phyloP scores from a whole-genome alignment of 2,888 invertebrate genomes.

The Hirtodrosophila cameraria region DNA sequence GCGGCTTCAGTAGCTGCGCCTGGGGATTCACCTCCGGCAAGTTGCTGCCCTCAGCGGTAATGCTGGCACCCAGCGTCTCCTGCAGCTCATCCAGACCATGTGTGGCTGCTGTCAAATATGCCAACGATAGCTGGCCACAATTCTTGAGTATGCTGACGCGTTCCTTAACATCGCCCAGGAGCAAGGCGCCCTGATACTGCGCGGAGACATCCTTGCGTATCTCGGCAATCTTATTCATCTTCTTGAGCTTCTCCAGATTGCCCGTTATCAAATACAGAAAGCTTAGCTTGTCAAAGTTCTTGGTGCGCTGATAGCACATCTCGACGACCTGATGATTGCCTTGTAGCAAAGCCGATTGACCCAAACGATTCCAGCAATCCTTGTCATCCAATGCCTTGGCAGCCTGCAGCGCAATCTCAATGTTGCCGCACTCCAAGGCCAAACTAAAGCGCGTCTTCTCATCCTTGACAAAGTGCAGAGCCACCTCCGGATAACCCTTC shows the following conservation, averaged over 20 bases:
- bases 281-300: constrained; percentile 99
- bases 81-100: constrained; percentile 94
- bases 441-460: constrained; percentile 97
- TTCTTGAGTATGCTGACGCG: constrained; percentile 92
- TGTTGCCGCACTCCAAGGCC: constrained; percentile 98
- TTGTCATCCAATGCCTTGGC: constrained; percentile 97
- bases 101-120: constrained; percentile 97
- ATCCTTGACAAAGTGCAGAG: constrained; percentile 99
- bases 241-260: constrained; percentile 97
- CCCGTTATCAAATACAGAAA: constrained; percentile 99
- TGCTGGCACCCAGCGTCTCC: constrained; percentile 87
- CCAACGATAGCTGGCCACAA: constrained; percentile 91
- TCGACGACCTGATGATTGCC: constrained; percentile 98
- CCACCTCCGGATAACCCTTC: constrained; percentile 99
- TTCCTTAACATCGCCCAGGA: constrained; percentile 96
- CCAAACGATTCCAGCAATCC: constrained; percentile 97
- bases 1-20: constrained; percentile 92
- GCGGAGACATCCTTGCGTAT: constrained; percentile 98
- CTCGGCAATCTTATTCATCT: constrained; percentile 99
- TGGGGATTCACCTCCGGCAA: constrained; percentile 90
- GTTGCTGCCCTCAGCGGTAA: constrained; percentile 87
- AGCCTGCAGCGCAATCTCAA: constrained; percentile 98
- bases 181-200: constrained; percentile 97
- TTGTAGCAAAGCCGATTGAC: constrained; percentile 95
- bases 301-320: constrained; percentile 99